Percentiles rank a stretch among this genome's conserved stretches.
phyloP scores from a whole-genome alignment of 2,888 invertebrate species.

The Diaprepes abbreviatus region DNA sequence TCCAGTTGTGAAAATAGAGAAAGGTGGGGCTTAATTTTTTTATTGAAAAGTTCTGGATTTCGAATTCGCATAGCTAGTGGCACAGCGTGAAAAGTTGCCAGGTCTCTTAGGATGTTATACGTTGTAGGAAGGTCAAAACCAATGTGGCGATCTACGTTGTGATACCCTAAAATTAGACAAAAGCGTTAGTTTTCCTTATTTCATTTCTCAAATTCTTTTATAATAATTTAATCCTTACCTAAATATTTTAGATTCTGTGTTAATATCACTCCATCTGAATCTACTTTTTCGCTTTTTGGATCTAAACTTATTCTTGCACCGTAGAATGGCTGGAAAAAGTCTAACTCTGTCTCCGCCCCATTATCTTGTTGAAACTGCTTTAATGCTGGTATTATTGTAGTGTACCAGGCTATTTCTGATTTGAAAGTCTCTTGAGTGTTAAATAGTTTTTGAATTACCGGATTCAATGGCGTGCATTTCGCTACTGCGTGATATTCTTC shows the following conservation, averaged over 20 bases:
- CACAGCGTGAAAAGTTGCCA: too few species aligned
- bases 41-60: conserved; percentile 34
- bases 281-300: conserved; percentile 59
- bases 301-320: conserved; percentile 56
- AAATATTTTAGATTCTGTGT: conserved; percentile 69
- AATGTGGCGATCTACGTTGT: conserved; percentile 21
- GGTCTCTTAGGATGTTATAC: too few species aligned
- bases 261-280: conserved; percentile 69
- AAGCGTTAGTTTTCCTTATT: too few species aligned
- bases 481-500: conserved; percentile 41
- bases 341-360: conserved; percentile 63
- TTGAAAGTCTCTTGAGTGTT: conserved; percentile 69
- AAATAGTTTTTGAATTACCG: conserved; percentile 65
- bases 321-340: conserved; percentile 61
- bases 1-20: background rate
- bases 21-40: conserved; percentile 27
- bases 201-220: too few species aligned
- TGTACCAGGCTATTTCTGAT: conserved; percentile 70
- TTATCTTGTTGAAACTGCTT: conserved; percentile 66
- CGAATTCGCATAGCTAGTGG: conserved; percentile 6
- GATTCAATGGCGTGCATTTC: conserved; percentile 41
- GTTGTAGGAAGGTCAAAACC: conserved; percentile 12
- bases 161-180: conserved; percentile 21
- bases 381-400: conserved; percentile 67
- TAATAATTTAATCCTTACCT: conserved; percentile 49